Percentiles rank a stretch among this genome's conserved stretches.
Conservation (phyloP, 2,113 vertebrate species). For the Epinephelus cyanopodus region DNA sequence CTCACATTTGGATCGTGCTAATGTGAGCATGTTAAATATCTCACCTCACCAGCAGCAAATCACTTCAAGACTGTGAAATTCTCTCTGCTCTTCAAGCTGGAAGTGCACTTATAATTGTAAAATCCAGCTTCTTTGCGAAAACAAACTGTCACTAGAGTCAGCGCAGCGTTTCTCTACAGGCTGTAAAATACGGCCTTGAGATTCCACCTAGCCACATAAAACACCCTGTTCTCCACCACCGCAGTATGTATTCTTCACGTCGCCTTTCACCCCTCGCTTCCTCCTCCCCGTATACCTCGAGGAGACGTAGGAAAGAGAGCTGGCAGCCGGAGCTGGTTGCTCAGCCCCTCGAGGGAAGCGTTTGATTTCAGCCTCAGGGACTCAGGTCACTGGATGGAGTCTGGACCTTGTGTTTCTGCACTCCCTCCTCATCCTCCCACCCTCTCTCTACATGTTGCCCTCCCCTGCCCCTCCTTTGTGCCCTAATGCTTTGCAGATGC, state of each 20-base stretch:
- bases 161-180: background rate
- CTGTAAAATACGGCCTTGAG: slow-evolving; percentile 26
- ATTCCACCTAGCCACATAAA: slow-evolving; percentile 30
- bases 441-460: background rate
- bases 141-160: too few relatives aligned
- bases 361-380: slow-evolving; percentile 72
- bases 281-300: slow-evolving; percentile 36
- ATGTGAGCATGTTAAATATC: background rate
- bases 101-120: background rate
- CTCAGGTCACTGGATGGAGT: slow-evolving; percentile 62
- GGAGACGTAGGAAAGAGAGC: slow-evolving; percentile 44
- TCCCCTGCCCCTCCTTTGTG: slow-evolving; percentile 21
- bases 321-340: slow-evolving; percentile 55
- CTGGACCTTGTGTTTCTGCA: slow-evolving; percentile 46
- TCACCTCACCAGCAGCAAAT: too few relatives aligned
- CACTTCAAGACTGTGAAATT: background rate
- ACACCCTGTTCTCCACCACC: slow-evolving; percentile 13
- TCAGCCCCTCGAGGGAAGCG: slow-evolving; percentile 49
- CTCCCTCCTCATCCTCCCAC: slow-evolving; percentile 24
- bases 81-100: background rate
- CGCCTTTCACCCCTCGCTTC: slow-evolving; percentile 40
- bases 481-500: slow-evolving; percentile 77
- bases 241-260: slow-evolving; percentile 8
- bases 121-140: background rate
- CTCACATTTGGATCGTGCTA: background rate